Evolutionary conservation across 2,888 invertebrate species (phyloP).

Genomic region (Platycnemis pennipes): DNA sequence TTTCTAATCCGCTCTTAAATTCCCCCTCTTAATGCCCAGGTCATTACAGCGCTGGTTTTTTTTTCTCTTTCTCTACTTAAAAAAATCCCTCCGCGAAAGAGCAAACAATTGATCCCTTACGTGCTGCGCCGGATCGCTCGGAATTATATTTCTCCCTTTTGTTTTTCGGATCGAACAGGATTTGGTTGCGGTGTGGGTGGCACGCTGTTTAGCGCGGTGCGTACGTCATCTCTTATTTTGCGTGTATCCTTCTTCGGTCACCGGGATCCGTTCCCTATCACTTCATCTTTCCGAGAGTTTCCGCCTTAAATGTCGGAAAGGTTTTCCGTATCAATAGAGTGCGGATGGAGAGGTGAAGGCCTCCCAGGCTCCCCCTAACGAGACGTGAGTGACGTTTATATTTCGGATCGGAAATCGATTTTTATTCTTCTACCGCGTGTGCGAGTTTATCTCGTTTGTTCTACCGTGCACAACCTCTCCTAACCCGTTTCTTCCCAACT

Average conservation of each 20-base stretch:
- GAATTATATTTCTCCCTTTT: not conserved
- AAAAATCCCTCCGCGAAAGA: not conserved
- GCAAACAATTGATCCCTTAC: not conserved
- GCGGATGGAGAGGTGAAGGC: not conserved
- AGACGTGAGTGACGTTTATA: not conserved
- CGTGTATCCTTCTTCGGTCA: not conserved
- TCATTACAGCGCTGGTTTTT: not conserved
- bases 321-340: not conserved
- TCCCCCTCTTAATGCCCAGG: not conserved
- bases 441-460: no score
- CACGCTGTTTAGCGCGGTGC: not conserved
- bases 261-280: not conserved
- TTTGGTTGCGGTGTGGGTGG: not conserved
- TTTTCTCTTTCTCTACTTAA: no score
- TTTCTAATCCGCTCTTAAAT: not conserved
- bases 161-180: not conserved
- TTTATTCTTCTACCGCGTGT: not conserved
- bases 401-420: conserved; percentile 2
- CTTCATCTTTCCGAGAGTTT: not conserved
- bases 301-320: not conserved
- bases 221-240: not conserved
- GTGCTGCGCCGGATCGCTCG: not conserved
- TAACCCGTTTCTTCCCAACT: no score
- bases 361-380: not conserved
- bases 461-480: no score